Percentiles rank a stretch among this genome's conserved stretches.
Conservation (phyloP, 2,888 invertebrate species). For the Elegia similella region DNA sequence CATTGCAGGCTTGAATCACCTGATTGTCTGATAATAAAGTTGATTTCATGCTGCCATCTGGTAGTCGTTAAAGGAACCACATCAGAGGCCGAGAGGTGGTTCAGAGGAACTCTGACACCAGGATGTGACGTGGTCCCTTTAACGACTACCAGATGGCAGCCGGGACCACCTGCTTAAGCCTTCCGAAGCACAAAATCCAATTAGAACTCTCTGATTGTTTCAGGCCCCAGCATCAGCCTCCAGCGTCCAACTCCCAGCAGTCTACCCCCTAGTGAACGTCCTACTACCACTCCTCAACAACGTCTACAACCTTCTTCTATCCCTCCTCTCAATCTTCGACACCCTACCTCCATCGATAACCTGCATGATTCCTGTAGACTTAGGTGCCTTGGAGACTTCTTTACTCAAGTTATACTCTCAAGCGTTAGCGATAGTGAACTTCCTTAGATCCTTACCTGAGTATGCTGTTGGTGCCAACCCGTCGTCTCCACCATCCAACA, state of each 20-base stretch:
- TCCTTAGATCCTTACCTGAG: slow-evolving; percentile 60
- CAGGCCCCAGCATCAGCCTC: slow-evolving; percentile 59
- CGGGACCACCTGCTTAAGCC: too few species aligned
- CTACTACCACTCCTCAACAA: slow-evolving; percentile 69
- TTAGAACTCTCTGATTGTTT: too few species aligned
- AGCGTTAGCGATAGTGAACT: slow-evolving; percentile 71
- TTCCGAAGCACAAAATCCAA: too few species aligned
- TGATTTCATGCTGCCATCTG: too few species aligned
- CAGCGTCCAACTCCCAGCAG: slow-evolving; percentile 65
- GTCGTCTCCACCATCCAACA: slow-evolving; percentile 45
- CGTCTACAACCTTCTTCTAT: slow-evolving; percentile 71
- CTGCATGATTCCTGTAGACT: slow-evolving; percentile 65
- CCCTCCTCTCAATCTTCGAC: slow-evolving; percentile 71
- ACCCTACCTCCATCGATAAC: slow-evolving; percentile 66
- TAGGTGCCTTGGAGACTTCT: slow-evolving; percentile 68
- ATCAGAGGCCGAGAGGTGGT: too few species aligned
- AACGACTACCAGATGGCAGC: too few species aligned
- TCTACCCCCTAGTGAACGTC: slow-evolving; percentile 71
- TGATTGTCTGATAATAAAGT: too few species aligned
- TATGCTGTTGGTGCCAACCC: slow-evolving; percentile 68
- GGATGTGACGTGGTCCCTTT: too few species aligned
- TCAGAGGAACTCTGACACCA: too few species aligned
- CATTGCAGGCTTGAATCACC: too few species aligned
- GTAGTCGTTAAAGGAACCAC: too few species aligned
- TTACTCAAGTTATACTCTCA: slow-evolving; percentile 68